Evolutionary conservation across 2,113 vertebrate genomes (phyloP).

Genomic region (Helogale parvula): DNA sequence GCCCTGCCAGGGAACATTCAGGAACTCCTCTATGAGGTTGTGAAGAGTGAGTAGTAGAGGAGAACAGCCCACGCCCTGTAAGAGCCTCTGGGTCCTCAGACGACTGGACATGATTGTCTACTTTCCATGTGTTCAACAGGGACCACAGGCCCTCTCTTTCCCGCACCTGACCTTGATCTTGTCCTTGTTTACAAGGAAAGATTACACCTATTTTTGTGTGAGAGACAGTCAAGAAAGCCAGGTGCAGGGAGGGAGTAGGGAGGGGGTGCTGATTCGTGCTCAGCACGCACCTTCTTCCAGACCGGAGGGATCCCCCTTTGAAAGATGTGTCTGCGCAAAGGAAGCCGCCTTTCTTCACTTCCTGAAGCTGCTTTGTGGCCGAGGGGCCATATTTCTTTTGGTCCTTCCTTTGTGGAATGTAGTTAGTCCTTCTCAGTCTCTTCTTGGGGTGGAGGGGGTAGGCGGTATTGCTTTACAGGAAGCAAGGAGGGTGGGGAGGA

Average conservation of each 20-base stretch:
- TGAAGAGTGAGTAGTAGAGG: not conserved
- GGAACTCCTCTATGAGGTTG: not conserved
- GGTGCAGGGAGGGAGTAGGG: not conserved
- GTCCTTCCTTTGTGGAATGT: not conserved
- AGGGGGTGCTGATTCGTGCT: not conserved
- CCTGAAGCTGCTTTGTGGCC: not conserved
- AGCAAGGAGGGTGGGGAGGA: conserved; percentile 33
- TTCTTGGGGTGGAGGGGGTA: not conserved
- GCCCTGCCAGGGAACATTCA: not conserved
- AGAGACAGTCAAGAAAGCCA: conserved; percentile 50
- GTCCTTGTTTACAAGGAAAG: conserved; percentile 72
- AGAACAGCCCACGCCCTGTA: not conserved
- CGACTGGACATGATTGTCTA: not conserved
- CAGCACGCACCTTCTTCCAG: not conserved
- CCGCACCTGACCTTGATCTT: conserved; percentile 63
- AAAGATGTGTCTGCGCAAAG: not conserved
- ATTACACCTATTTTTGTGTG: conserved; percentile 61
- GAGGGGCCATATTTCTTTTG: conserved; percentile 8
- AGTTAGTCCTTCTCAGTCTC: conserved; percentile 15
- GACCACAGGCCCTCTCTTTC: conserved; percentile 22
- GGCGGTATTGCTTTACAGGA: conserved; percentile 53
- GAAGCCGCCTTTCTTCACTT: not conserved
- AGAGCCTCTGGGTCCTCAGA: not conserved
- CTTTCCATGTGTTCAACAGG: not conserved
- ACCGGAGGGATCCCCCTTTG: not conserved